Conservation (phyloP, 1,140 invertebrate genomes). For the Asbolus verrucosus region DNA sequence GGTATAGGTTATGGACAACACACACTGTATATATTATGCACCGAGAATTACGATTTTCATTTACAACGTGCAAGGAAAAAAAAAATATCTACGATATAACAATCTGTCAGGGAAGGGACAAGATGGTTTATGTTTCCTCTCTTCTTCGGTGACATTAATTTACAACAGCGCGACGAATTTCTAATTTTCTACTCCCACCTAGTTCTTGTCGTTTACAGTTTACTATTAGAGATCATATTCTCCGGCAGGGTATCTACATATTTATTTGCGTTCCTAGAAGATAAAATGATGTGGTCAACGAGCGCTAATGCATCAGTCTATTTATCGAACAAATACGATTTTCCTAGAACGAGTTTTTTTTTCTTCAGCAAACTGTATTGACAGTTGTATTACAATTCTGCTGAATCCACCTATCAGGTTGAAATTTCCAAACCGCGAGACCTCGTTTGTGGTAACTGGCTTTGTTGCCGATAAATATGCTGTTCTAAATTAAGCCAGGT, state of each 20-base stretch:
- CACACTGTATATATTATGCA: constrained; percentile 30
- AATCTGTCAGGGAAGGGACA: constrained; percentile 2
- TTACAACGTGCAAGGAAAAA: constrained; percentile 8
- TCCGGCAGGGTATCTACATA: neutral
- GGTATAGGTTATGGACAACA: constrained; percentile 27
- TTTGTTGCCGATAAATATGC: too few species aligned
- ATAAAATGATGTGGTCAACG: neutral
- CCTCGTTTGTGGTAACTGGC: too few species aligned
- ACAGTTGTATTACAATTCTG: too few species aligned
- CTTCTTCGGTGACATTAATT: neutral
- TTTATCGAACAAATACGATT: neutral
- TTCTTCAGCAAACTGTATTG: too few species aligned
- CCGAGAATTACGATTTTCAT: neutral
- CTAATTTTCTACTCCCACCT: neutral
- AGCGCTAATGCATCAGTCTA: neutral
- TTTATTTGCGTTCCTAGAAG: neutral
- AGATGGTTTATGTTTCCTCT: constrained; percentile 16
- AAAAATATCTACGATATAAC: constrained; percentile 5
- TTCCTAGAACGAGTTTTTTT: too few species aligned
- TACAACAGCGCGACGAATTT: neutral
- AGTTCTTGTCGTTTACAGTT: too few species aligned
- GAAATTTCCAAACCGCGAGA: too few species aligned
- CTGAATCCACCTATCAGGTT: too few species aligned
- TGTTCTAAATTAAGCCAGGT: too few species aligned
- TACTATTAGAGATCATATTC: constrained; percentile 1